Conservation (phyloP, 2,888 invertebrate genomes). For the Dinocampus coccinellae region DNA sequence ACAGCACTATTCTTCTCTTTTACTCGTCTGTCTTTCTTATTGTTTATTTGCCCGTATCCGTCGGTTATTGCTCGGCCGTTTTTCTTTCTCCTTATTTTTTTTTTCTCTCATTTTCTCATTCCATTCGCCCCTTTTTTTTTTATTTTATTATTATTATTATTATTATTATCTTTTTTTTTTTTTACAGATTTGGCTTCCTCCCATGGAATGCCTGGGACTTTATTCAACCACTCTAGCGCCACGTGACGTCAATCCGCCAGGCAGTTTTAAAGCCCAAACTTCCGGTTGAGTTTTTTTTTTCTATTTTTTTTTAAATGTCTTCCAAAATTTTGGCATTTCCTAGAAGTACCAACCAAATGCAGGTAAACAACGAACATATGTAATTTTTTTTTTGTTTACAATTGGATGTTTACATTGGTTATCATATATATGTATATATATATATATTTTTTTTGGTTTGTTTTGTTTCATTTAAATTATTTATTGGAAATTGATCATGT, state of each 20-base stretch:
- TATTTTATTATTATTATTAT: too few relatives aligned
- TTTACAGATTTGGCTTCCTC: constrained; percentile 5
- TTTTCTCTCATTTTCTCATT: constrained; percentile 10
- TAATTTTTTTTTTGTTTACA: too few relatives aligned
- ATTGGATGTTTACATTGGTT: too few relatives aligned
- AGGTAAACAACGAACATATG: background rate
- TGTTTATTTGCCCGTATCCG: constrained; percentile 32
- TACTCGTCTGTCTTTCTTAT: constrained; percentile 32
- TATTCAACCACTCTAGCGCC: constrained; percentile 22
- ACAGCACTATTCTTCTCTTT: constrained; percentile 7
- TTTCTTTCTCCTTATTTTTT: constrained; percentile 20
- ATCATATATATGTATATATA: too few relatives aligned
- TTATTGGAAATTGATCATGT: background rate
- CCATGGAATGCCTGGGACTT: background rate
- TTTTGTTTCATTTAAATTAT: background rate
- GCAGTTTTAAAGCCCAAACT: constrained; percentile 17
- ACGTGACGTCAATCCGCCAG: constrained; percentile 22
- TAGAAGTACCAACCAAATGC: background rate
- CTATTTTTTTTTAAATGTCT: background rate
- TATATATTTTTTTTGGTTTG: background rate
- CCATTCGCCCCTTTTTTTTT: constrained; percentile 1
- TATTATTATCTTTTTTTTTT: too few relatives aligned
- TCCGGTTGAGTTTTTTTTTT: background rate
- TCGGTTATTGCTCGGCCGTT: constrained; percentile 31
- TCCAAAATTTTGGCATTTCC: background rate